These are phyloP conservation scores for Eucera pruinosa DNA, from an alignment of 2,888 invertebrate genomes.

Conservation along the genomic window DNA sequence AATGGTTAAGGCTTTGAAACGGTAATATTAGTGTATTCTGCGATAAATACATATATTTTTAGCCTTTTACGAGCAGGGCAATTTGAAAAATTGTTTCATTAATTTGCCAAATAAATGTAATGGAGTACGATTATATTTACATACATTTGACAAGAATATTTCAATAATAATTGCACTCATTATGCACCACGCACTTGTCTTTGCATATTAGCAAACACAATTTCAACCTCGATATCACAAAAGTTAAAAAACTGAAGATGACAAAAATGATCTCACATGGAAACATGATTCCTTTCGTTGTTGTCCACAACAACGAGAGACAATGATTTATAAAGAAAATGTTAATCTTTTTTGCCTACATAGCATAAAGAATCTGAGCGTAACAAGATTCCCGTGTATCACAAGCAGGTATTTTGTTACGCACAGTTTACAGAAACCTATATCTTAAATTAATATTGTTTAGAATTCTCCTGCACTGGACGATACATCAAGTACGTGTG, in stretches of 20 bases:
- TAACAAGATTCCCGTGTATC: slow-evolving; percentile 50
- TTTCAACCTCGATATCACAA: slow-evolving; percentile 67
- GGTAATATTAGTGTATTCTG: slow-evolving; percentile 61
- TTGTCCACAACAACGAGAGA: slow-evolving; percentile 37
- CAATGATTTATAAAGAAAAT: slow-evolving; percentile 41
- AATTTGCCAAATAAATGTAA: slow-evolving; percentile 54
- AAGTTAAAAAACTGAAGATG: slow-evolving; percentile 62
- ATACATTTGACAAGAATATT: slow-evolving; percentile 67
- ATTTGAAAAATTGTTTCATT: slow-evolving; percentile 38
- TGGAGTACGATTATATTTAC: slow-evolving; percentile 65
- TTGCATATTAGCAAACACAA: slow-evolving; percentile 58
- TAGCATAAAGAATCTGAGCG: slow-evolving; percentile 28
- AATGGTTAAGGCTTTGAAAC: slow-evolving; percentile 61
- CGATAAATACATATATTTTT: slow-evolving; percentile 58
- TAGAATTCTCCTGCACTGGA: slow-evolving; percentile 41
- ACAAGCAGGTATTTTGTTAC: slow-evolving; percentile 47
- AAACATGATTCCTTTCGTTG: slow-evolving; percentile 45
- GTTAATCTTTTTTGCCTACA: slow-evolving; percentile 23
- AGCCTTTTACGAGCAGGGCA: slow-evolving; percentile 51
- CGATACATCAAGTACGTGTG: slow-evolving; percentile 63
- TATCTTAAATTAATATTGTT: slow-evolving; percentile 55
- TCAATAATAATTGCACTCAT: slow-evolving; percentile 68
- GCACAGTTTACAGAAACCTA: slow-evolving; percentile 46
- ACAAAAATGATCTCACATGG: slow-evolving; percentile 40
- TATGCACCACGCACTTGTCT: slow-evolving; percentile 61